Evolutionary conservation across 2,888 invertebrate species (phyloP), one percentile per base, ranked within the genome.

Genomic region (Chymomyza caudatula): DNA sequence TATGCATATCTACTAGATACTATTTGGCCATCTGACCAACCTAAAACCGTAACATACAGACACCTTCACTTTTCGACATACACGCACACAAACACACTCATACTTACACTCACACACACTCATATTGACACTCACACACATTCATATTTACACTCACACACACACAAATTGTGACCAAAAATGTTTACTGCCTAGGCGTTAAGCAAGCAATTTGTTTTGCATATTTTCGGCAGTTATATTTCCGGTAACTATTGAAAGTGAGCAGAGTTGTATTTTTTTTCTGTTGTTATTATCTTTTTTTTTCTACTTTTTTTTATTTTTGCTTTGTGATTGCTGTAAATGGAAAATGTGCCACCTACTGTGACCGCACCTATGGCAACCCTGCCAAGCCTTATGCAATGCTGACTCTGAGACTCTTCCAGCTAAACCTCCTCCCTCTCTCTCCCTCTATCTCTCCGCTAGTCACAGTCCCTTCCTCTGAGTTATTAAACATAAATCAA

Each of bases 1-100:
- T 76, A 73, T 59, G 56, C 44, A 47, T 47, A 47, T 47, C 44
- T 47, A 47, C 6, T 13, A 47, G 17, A 17, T 47, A n/a, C 49
- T 20, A 53, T 15, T 53, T 37, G n/a, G 53, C 53, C 53, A 53
- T 13, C 13, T 20, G 20, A 20, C 51, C 51, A 25, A 53, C 53
- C 53, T 22, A 5, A 49, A 11, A 49, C 49, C 29, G 17, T 4
- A 43, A 13, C 11, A 4, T 5, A 8, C 55, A 23, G 63, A 59
- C 76, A 72, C 74, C 73, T 74, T 74, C 74, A 76, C 76, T 74
- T 76, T 74, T 64, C 11, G 2, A n/a, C n/a, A n/a, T n/a, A n/a
- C n/a, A n/a, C n/a, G n/a, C n/a, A n/a, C n/a, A n/a, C n/a, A n/a
- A n/a, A n/a, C n/a, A n/a, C n/a, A n/a, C n/a, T n/a, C n/a, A n/a